Percentiles rank a stretch among this genome's conserved stretches.
phyloP scores from a whole-genome alignment of 2,113 vertebrate species.

The Lampris megalopsis region DNA sequence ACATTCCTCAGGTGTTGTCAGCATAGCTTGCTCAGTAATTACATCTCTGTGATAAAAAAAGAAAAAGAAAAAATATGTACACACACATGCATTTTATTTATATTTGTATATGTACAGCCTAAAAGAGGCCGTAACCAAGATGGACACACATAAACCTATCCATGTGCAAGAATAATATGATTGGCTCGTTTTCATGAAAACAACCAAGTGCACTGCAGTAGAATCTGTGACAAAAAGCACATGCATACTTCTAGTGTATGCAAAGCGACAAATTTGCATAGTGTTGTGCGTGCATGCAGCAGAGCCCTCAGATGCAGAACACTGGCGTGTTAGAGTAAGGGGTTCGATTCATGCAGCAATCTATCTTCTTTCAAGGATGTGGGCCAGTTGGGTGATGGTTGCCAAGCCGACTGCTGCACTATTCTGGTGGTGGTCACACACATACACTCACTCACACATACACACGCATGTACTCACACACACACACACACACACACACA shows the following conservation, averaged over 20 bases:
- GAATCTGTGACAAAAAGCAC: conserved; percentile 13
- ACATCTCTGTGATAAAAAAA: conserved; percentile 68
- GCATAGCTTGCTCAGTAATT: conserved; percentile 71
- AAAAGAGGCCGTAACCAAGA: too few species aligned
- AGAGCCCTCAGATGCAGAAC: conserved; percentile 51
- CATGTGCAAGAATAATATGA: not conserved
- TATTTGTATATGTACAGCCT: too few species aligned
- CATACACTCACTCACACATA: conserved; percentile 3
- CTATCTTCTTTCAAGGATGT: conserved; percentile 53
- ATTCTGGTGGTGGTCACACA: conserved; percentile 33
- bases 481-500: not conserved
- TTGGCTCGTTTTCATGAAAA: conserved; percentile 1
- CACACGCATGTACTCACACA: not conserved
- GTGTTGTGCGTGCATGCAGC: conserved; percentile 10
- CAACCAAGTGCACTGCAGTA: not conserved
- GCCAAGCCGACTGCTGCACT: conserved; percentile 40
- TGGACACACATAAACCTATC: too few species aligned
- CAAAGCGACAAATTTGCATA: conserved; percentile 1
- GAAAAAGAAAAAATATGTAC: conserved; percentile 17
- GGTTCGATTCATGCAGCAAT: conserved; percentile 65
- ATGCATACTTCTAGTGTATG: not conserved
- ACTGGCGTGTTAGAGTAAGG: conserved; percentile 38
- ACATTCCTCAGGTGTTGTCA: conserved; percentile 84
- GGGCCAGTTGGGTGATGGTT: conserved; percentile 23
- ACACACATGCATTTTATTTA: not conserved